Conservation (phyloP, 2,797 vertebrate species). For the Falco concolor region DNA sequence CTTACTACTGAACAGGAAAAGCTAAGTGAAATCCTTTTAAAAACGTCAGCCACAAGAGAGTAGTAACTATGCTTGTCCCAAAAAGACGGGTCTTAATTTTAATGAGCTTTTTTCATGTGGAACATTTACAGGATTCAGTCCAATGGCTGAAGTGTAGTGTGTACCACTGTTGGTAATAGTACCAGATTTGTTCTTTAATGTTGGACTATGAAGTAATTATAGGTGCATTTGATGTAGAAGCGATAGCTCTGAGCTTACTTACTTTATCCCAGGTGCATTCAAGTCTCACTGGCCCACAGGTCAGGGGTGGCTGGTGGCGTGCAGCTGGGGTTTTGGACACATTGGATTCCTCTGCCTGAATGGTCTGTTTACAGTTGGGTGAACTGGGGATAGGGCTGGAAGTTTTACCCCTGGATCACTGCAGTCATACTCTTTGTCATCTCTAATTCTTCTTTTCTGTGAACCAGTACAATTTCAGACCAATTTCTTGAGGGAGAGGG, state of each 20-base stretch:
- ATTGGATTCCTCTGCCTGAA: background rate
- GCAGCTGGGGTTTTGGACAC: background rate
- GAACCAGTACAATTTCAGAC: background rate
- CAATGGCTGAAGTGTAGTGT: background rate
- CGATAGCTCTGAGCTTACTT: background rate
- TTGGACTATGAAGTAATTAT: background rate
- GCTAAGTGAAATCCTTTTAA: background rate
- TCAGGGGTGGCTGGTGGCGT: background rate
- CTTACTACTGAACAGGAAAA: background rate
- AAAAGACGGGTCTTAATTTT: conserved; percentile 11
- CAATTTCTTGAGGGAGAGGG: background rate
- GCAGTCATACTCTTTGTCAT: background rate
- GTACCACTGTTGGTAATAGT: background rate
- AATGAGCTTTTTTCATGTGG: background rate
- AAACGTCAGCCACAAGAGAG: background rate
- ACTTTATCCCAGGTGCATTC: background rate
- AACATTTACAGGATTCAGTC: background rate
- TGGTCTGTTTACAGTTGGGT: background rate
- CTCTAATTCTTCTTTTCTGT: background rate
- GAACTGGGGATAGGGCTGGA: background rate
- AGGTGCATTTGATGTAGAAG: background rate
- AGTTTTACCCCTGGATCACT: background rate
- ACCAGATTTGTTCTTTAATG: background rate
- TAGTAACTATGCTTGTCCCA: background rate
- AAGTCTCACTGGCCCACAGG: background rate